phyloP scores from a whole-genome alignment of 1,140 invertebrate species.

The Helicorthomorpha holstii region DNA sequence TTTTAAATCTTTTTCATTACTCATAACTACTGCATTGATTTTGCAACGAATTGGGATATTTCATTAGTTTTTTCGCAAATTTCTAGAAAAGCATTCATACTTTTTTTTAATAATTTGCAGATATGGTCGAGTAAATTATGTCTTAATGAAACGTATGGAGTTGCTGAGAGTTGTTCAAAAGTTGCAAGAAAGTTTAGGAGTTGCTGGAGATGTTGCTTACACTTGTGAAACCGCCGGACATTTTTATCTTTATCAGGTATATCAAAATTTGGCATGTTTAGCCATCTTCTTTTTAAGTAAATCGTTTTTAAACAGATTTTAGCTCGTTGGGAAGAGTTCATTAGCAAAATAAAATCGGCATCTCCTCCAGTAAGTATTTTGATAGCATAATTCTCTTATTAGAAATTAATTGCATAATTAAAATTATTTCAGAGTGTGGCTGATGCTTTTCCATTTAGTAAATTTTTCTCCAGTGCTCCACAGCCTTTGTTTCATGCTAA shows the following conservation, averaged over 20 bases:
- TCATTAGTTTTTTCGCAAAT: not conserved
- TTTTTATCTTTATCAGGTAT: constrained; percentile 37
- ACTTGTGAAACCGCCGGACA: constrained; percentile 96
- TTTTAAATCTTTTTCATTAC: too few species aligned
- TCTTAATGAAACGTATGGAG: constrained; percentile 80
- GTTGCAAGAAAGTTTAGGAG: constrained; percentile 65
- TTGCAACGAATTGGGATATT: too few species aligned
- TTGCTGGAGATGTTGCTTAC: constrained; percentile 81
- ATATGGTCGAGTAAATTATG: constrained; percentile 97
- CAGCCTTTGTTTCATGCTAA: constrained; percentile 75
- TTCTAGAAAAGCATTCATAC: not conserved
- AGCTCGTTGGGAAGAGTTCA: constrained; percentile 81
- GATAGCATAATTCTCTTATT: not conserved
- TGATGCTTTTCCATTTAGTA: constrained; percentile 65
- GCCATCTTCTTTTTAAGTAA: not conserved
- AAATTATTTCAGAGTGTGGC: not conserved
- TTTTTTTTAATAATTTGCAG: constrained; percentile 25
- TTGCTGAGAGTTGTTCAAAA: constrained; percentile 76
- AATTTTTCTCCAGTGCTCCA: constrained; percentile 81
- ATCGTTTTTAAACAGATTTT: constrained; percentile 58
- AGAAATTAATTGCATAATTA: not conserved
- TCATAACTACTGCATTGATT: too few species aligned
- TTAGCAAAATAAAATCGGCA: constrained; percentile 39
- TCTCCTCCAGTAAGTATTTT: constrained; percentile 10
- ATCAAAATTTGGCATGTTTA: not conserved